phyloP scores from a whole-genome alignment of 2,797 vertebrate species.

The Margarornis squamiger region DNA sequence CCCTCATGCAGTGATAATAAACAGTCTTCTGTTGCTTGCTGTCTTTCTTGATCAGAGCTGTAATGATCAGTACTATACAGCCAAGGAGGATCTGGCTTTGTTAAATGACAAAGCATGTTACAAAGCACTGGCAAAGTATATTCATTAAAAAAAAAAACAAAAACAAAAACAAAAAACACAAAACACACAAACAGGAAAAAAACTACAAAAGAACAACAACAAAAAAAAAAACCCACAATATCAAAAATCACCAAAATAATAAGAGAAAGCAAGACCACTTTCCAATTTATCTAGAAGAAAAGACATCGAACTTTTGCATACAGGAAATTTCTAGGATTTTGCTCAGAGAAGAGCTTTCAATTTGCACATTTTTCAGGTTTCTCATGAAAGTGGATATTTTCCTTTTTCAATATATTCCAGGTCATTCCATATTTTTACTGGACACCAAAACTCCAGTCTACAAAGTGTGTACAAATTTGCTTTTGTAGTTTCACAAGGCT shows the following conservation, averaged over 20 bases:
- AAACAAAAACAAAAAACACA: not conserved
- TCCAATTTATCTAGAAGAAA: not conserved
- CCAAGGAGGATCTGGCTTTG: not conserved
- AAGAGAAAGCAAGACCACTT: not conserved
- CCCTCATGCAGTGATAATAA: not conserved
- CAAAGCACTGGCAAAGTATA: not conserved
- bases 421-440: not conserved
- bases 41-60: not conserved
- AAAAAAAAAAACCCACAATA: rapidly evolving
- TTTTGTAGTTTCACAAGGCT: not conserved
- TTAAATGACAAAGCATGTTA: not conserved
- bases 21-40: not conserved
- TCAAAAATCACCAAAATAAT: not conserved
- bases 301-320: not conserved
- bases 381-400: not conserved
- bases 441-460: not conserved
- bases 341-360: not conserved
- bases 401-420: not conserved
- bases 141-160: rapidly evolving
- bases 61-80: not conserved
- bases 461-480: not conserved
- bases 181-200: not conserved
- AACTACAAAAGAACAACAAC: too few relatives aligned
- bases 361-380: not conserved
- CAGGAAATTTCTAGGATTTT: not conserved